These are phyloP conservation scores for Cephalopterus ornatus DNA, from an alignment of 2,113 vertebrate genomes.

Conservation along the genomic window DNA sequence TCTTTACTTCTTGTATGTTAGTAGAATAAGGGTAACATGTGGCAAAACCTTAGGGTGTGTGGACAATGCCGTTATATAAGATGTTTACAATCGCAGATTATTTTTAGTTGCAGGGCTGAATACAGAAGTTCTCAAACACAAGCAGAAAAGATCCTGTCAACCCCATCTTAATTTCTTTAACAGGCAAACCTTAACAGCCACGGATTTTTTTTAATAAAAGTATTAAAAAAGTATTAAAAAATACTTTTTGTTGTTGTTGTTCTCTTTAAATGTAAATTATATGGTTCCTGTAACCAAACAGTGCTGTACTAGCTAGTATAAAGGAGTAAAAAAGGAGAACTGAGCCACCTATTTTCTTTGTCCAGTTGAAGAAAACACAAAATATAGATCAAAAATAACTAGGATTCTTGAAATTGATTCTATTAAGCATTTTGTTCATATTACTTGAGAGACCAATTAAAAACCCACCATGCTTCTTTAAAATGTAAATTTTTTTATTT, in stretches of 20 bases:
- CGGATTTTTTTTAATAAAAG: no score
- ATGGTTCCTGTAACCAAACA: neutral
- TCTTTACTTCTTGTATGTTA: neutral
- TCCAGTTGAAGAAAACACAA: neutral
- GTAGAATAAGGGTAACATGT: neutral
- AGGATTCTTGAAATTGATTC: neutral
- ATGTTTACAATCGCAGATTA: constrained; percentile 31
- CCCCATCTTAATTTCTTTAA: neutral
- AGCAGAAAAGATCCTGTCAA: neutral
- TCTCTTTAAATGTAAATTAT: neutral
- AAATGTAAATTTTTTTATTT: neutral
- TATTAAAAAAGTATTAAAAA: no score
- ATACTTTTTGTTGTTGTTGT: neutral
- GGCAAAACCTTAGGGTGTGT: constrained; percentile 12
- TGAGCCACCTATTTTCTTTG: neutral
- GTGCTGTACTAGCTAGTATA: neutral
- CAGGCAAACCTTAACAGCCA: neutral
- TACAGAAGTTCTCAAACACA: neutral
- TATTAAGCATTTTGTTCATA: neutral
- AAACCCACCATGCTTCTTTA: neutral
- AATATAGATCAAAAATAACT: neutral
- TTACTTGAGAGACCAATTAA: neutral
- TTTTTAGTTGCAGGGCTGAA: constrained; percentile 33
- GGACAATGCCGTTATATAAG: constrained; percentile 30
- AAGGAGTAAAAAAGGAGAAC: neutral